phyloP scores from a whole-genome alignment of 2,888 invertebrate species.

The Byasa hedistus region DNA sequence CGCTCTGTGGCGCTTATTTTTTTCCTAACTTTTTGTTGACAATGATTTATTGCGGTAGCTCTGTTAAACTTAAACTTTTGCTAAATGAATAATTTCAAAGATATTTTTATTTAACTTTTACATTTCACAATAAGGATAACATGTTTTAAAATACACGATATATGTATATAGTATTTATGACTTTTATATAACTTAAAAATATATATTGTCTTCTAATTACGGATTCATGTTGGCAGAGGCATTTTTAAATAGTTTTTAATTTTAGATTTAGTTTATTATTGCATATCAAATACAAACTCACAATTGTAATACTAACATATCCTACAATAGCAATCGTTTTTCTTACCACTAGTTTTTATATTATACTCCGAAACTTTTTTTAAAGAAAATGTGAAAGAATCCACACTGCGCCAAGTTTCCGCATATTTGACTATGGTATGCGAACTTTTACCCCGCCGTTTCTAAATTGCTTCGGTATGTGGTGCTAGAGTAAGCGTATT shows the following conservation, averaged over 20 bases:
- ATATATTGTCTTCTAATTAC: too few species aligned
- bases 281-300: too few species aligned
- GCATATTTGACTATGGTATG: conserved; percentile 62
- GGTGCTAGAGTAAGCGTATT: conserved; percentile 33
- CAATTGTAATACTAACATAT: too few species aligned
- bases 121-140: background rate
- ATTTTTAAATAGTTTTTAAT: background rate
- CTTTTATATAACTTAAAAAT: too few species aligned
- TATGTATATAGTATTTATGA: too few species aligned
- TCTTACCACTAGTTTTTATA: too few species aligned
- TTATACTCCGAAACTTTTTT: too few species aligned
- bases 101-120: background rate
- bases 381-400: too few species aligned
- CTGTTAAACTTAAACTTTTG: conserved; percentile 24
- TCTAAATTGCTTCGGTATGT: conserved; percentile 58
- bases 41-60: conserved; percentile 40
- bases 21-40: conserved; percentile 47
- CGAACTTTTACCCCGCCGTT: conserved; percentile 46
- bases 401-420: conserved; percentile 50
- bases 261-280: background rate
- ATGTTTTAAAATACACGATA: too few species aligned
- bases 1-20: conserved; percentile 59
- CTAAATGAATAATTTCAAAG: conserved; percentile 10
- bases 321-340: too few species aligned
- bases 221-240: too few species aligned